Base-by-base conservation (phyloP, 2,797 vertebrate species). In the Microhierax caerulescens region DNA sequence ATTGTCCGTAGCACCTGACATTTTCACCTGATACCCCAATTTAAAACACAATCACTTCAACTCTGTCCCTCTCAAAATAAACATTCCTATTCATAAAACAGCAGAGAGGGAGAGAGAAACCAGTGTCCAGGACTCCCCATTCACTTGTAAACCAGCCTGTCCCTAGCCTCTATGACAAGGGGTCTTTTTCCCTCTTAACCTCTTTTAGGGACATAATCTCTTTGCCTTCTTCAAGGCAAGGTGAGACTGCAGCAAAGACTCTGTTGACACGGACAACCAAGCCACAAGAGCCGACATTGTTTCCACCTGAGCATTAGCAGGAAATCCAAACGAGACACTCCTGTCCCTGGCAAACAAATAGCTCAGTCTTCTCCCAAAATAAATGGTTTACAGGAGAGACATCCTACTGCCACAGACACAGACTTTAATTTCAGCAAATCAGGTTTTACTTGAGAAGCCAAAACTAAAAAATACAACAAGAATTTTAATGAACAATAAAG, bases 201-300 rank as follows among this genome's bases (percentile, higher is more conserved):
- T 80, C 30, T 73, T 63, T 20, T 11, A 76, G 28, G 28, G 19
- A 28, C 24, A 41, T 8, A 57, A 2, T 76, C 21, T 78, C 64
- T 91, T 76, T 54, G 15, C 48, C 45, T 77, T 82, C 48, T 83
- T 63, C 83, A 76, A 91, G 51, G 16, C 53, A 86, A 94, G 51
- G 70, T 57, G 34, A 80, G 25, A 77, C 34, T 10, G 51, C 75
- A 85, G 54, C 39, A 36, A 69, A 73, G 85, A 56, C 39, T 37
- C 34, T 64, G 25, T 28, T 53, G 47, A 75, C 34, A 79, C 0
- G 1, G 20, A 65, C 47, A 86, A 39, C 18, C 68, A 51, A 27
- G 54, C 37, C 57, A 72, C 57, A 72, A 84, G 36, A 91, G 37
- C 34, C 0, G 1, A 69, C n/a, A 28, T 11, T 63, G 47, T 43